phyloP scores from a whole-genome alignment of 92 coral and sea anemone species.

The Virgularia gustaviana region DNA sequence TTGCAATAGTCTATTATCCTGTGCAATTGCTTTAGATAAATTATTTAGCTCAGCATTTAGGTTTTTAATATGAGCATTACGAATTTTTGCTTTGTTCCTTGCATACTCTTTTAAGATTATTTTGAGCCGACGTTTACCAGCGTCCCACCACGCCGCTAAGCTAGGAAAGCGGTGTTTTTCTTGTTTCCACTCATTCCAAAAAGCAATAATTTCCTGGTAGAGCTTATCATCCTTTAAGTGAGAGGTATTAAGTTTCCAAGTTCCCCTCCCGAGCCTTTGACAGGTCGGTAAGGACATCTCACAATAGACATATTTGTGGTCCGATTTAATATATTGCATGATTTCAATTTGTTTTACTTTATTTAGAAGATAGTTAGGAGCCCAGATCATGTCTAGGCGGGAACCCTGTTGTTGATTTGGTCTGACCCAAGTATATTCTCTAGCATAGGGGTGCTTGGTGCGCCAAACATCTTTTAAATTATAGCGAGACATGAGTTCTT shows the following conservation, averaged over 20 bases:
- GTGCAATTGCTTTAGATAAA: background rate
- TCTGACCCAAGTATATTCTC: background rate
- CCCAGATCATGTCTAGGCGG: constrained; percentile 16
- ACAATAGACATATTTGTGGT: background rate
- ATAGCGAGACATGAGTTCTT: too few species aligned
- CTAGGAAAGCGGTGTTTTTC: background rate
- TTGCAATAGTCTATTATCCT: too few species aligned
- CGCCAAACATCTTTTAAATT: constrained; percentile 19
- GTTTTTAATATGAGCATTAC: background rate
- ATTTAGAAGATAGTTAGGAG: background rate
- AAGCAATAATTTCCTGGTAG: background rate
- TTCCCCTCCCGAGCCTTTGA: background rate
- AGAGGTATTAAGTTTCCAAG: constrained; percentile 1
- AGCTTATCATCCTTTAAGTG: background rate
- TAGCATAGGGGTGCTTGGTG: background rate
- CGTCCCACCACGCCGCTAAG: constrained; percentile 19
- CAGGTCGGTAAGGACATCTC: background rate
- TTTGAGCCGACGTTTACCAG: constrained; percentile 11
- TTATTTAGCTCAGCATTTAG: background rate
- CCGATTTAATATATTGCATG: background rate
- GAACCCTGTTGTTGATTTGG: background rate
- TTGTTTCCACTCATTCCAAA: constrained; percentile 1
- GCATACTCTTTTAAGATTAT: background rate
- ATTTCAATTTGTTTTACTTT: background rate
- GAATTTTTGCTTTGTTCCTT: background rate